phyloP scores from a whole-genome alignment of 2,113 vertebrate species.

The Pyxicephalus adspersus region DNA sequence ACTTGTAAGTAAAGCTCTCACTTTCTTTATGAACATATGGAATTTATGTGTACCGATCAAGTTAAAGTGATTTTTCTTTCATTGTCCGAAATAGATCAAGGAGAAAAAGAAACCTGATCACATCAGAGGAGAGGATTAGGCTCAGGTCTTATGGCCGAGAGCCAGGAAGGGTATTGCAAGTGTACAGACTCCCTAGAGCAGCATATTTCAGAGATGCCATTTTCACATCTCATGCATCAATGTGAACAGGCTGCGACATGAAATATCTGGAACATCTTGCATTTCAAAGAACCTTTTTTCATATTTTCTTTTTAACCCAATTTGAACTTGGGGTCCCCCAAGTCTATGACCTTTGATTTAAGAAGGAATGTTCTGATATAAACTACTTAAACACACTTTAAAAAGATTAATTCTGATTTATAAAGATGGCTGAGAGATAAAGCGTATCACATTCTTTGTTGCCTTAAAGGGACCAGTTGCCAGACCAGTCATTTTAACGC shows the following conservation, averaged over 20 bases:
- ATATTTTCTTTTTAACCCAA: conserved; percentile 29
- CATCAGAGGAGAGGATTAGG: conserved; percentile 50
- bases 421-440: neutral
- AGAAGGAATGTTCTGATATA: conserved; percentile 3
- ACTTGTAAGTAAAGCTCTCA: conserved; percentile 3
- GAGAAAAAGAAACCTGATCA: conserved; percentile 51
- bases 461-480: too few relatives aligned
- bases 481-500: too few relatives aligned
- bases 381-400: neutral
- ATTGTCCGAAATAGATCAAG: conserved; percentile 45
- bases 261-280: conserved; percentile 40
- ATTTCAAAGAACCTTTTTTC: conserved; percentile 25
- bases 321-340: conserved; percentile 39
- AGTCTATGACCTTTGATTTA: conserved; percentile 21
- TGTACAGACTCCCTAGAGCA: conserved; percentile 53
- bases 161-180: conserved; percentile 52
- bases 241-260: conserved; percentile 39
- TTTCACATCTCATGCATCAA: conserved; percentile 51
- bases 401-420: neutral
- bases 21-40: conserved; percentile 36
- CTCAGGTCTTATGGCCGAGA: conserved; percentile 42
- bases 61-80: conserved; percentile 27
- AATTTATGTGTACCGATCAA: conserved; percentile 41
- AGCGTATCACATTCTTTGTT: too few relatives aligned
- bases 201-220: conserved; percentile 52